A percentile compares a stretch with the other conserved stretches of the same genome.
Evolutionary conservation across 2,888 invertebrate species (phyloP).

Genomic region (Epinotia demarniana): DNA sequence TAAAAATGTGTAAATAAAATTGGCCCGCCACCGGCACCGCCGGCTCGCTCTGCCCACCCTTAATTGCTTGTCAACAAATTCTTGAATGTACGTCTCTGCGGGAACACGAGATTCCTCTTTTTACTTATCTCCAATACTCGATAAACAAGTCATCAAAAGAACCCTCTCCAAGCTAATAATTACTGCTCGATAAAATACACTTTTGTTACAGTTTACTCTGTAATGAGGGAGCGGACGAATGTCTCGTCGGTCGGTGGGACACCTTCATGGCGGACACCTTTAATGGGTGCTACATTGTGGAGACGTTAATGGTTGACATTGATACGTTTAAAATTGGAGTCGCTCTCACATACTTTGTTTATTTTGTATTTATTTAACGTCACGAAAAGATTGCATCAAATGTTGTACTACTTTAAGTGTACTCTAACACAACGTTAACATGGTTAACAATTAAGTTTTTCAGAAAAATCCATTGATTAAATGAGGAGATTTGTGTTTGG

Average conservation of each 20-base stretch:
- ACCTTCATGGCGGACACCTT: conserved; percentile 19
- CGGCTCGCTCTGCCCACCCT: conserved; percentile 59
- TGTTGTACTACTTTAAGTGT: not conserved
- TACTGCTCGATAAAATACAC: conserved; percentile 35
- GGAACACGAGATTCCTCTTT: conserved; percentile 70
- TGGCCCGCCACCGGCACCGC: conserved; percentile 56
- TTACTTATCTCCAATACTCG: conserved; percentile 67
- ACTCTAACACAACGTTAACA: not conserved
- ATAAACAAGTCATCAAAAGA: conserved; percentile 71
- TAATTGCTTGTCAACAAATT: conserved; percentile 82
- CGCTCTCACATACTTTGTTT: not conserved
- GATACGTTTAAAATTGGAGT: conserved; percentile 29
- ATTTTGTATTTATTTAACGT: not conserved
- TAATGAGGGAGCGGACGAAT: conserved; percentile 18
- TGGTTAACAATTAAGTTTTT: not conserved
- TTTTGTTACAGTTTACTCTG: conserved; percentile 37
- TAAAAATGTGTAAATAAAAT: conserved; percentile 52
- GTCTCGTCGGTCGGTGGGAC: conserved; percentile 17
- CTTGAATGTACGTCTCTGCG: conserved; percentile 74
- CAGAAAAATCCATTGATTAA: not conserved
- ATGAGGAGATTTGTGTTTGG: not conserved
- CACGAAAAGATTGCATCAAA: not conserved
- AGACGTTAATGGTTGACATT: conserved; percentile 30
- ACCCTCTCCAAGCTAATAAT: conserved; percentile 55
- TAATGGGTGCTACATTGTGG: conserved; percentile 24